Percentiles rank a stretch among this genome's conserved stretches.
phyloP scores from a whole-genome alignment of 2,113 vertebrate genomes.

The Elgaria multicarinata region DNA sequence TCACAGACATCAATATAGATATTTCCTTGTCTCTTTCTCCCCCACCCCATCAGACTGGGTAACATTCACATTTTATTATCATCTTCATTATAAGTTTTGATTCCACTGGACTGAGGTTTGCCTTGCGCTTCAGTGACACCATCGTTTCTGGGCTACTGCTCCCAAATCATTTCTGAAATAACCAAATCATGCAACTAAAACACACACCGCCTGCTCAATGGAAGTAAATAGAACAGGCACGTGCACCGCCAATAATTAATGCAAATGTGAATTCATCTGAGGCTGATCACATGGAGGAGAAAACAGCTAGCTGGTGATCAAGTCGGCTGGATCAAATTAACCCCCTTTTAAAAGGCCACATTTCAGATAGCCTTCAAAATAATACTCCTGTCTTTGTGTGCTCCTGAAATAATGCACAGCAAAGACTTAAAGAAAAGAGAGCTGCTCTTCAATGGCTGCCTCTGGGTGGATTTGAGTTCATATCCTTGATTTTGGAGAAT shows the following conservation, averaged over 20 bases:
- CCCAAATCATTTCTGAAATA: conserved; percentile 24
- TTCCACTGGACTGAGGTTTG: conserved; percentile 14
- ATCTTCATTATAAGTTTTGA: conserved; percentile 40
- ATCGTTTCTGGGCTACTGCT: conserved; percentile 24
- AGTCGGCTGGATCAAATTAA: neutral
- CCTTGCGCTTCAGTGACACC: conserved; percentile 10
- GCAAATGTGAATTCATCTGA: neutral
- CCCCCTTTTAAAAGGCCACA: neutral
- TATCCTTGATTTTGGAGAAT: neutral
- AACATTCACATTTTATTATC: conserved; percentile 34
- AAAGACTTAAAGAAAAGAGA: neutral
- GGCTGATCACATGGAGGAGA: neutral
- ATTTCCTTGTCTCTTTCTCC: neutral
- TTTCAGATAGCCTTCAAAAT: neutral
- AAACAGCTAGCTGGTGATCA: conserved; percentile 18
- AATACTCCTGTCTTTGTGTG: neutral
- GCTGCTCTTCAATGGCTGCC: neutral
- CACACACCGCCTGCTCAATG: neutral
- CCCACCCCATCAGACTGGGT: neutral
- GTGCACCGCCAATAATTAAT: conserved; percentile 15
- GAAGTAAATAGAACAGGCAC: conserved; percentile 4
- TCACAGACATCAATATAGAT: neutral
- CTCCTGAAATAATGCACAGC: neutral
- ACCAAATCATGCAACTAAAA: conserved; percentile 22
- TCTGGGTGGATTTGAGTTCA: neutral